Base-by-base conservation (phyloP, 2,113 vertebrate species). In the Lanius ludovicianus region DNA sequence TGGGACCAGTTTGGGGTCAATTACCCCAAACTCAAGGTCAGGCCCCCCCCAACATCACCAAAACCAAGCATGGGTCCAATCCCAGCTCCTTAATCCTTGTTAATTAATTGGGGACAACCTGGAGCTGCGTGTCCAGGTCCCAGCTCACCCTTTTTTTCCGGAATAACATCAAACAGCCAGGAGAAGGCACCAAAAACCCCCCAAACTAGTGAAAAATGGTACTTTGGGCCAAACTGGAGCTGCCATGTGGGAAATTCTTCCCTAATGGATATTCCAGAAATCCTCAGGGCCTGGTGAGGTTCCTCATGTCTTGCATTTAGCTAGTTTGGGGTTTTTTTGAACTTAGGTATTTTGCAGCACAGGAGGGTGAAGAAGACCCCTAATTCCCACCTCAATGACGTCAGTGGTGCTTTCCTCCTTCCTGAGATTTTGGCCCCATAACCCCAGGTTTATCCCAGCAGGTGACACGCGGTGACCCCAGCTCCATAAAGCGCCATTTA, bases 231-330 rank as follows among this genome's bases (percentile, higher is more conserved):
- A 18, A 24, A 49, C 4, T 15, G n/a, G 27, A 76, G 44, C 57
- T 41, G 28, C 28, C 2, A 0, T 2, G 35, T 6, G 75, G 31
- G 25, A 7, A 53, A 55, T 35, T 35, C 39, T 33, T 35, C 11
- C 2, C 3, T 3, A 2, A 6, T 2, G 33, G 15, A 46, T 3
- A 6, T 30, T 35, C 39, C 21, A 12, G 41, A 7, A 46, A 31
- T 15, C 27, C 30, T 30, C 1, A 2, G 33, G 46, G 18, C 18
- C 13, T 9, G 44, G 28, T 1, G 22, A 16, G 28, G 30, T 13
- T 28, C 17, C 25, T 47, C 8, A 0, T 2, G 22, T 4, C 6
- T 10, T 0, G 15, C 25, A 25, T 21, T 47, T 5, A 6, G 4
- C 28, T 1, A 1, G 39, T 68, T 27, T 33, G 16, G n/a, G 35